These are phyloP conservation scores for Dermolepida albohirtum DNA, from an alignment of 2,888 invertebrate species.

Conservation along the genomic window DNA sequence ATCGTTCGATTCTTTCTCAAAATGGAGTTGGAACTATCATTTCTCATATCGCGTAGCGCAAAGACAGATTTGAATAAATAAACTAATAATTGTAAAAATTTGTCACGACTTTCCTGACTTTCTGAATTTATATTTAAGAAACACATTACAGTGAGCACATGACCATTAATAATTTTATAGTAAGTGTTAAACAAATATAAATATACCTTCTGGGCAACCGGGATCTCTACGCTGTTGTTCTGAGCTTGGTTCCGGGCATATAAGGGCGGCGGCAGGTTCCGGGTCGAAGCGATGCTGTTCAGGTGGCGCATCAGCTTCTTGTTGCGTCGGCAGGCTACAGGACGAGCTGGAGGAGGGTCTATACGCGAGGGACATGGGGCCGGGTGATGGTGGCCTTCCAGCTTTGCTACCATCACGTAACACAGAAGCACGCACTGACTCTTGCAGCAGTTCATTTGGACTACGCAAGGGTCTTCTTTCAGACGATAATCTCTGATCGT, in stretches of 20 bases:
- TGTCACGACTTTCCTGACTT: too few species aligned
- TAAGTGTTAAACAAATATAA: too few species aligned
- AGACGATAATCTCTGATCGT: slow-evolving; percentile 62
- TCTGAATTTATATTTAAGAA: too few species aligned
- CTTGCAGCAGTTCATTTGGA: slow-evolving; percentile 72
- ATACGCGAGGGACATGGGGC: slow-evolving; percentile 58
- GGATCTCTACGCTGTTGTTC: slow-evolving; percentile 62
- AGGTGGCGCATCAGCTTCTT: slow-evolving; percentile 70
- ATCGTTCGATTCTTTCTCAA: too few species aligned
- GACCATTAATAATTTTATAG: too few species aligned
- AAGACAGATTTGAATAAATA: too few species aligned
- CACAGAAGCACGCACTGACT: slow-evolving; percentile 74
- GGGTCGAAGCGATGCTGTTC: slow-evolving; percentile 67
- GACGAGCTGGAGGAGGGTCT: slow-evolving; percentile 67
- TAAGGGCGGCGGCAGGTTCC: slow-evolving; percentile 66
- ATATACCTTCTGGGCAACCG: slow-evolving; percentile 67
- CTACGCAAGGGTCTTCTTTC: slow-evolving; percentile 70
- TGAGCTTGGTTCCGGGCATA: slow-evolving; percentile 65
- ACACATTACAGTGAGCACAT: too few species aligned
- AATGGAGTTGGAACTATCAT: too few species aligned
- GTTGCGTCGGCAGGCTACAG: slow-evolving; percentile 65
- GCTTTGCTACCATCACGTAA: slow-evolving; percentile 73
- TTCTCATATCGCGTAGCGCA: too few species aligned
- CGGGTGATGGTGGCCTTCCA: slow-evolving; percentile 66
- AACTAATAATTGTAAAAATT: too few species aligned